Percentiles rank a stretch among this genome's conserved stretches.
Conservation (phyloP, 2,888 invertebrate species). For the Dichetophora obliterata region DNA sequence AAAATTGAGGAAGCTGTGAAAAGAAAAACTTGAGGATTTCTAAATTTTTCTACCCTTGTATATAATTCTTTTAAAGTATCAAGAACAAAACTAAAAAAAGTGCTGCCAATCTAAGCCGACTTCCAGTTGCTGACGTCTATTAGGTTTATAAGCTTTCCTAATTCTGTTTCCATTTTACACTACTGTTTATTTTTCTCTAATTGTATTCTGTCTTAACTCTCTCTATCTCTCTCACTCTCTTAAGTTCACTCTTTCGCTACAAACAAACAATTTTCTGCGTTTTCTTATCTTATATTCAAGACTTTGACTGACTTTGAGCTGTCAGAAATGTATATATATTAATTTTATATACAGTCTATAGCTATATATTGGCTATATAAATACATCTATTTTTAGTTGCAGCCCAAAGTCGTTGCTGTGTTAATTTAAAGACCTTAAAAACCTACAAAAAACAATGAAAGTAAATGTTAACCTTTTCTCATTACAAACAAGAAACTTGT, state of each 20-base stretch:
- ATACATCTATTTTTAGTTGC: slow-evolving; percentile 19
- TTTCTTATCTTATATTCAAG: slow-evolving; percentile 48
- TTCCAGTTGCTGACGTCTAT: slow-evolving; percentile 25
- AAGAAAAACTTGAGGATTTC: background rate
- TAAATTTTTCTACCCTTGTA: slow-evolving; percentile 35
- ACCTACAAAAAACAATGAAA: slow-evolving; percentile 46
- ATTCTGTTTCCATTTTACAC: slow-evolving; percentile 1
- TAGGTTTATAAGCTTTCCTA: slow-evolving; percentile 27
- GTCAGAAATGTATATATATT: slow-evolving; percentile 33
- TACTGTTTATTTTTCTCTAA: background rate
- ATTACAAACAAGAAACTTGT: slow-evolving; percentile 33
- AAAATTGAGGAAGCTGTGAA: slow-evolving; percentile 7
- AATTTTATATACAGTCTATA: slow-evolving; percentile 16
- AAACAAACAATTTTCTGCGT: slow-evolving; percentile 13
- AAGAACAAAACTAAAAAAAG: slow-evolving; percentile 27
- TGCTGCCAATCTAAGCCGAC: slow-evolving; percentile 28
- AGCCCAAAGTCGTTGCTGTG: slow-evolving; percentile 67
- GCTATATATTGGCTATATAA: background rate
- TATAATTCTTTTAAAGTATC: slow-evolving; percentile 39
- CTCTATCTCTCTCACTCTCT: background rate
- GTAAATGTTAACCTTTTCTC: slow-evolving; percentile 44
- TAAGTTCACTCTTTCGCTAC: background rate
- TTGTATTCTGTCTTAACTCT: background rate
- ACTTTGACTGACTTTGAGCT: slow-evolving; percentile 50
- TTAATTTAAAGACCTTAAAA: slow-evolving; percentile 62